These are phyloP conservation scores for Apis cerana DNA, from an alignment of 1,140 invertebrate species.

Conservation along the genomic window DNA sequence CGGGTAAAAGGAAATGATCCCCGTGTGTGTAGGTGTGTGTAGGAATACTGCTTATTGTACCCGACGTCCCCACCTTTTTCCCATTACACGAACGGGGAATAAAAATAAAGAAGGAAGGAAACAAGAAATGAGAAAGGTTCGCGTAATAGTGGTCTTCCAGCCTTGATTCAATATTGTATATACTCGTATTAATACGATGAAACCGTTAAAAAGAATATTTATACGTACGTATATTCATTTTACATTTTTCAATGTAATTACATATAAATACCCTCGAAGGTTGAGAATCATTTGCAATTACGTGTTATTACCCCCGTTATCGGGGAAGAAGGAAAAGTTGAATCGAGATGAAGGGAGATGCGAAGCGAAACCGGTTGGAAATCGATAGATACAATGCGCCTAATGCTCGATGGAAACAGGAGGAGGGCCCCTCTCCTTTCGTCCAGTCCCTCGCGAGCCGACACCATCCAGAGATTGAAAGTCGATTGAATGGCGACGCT, in stretches of 20 bases:
- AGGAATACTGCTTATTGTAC: slow-evolving; percentile 28
- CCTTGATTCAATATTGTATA: neutral
- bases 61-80: slow-evolving; percentile 24
- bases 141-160: neutral
- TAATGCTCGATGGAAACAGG: slow-evolving; percentile 59
- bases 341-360: neutral
- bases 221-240: neutral
- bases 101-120: neutral
- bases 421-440: slow-evolving; percentile 34
- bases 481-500: slow-evolving; percentile 66
- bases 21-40: neutral
- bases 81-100: slow-evolving; percentile 29
- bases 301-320: neutral
- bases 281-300: too few species aligned
- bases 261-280: too few species aligned
- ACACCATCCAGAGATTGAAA: slow-evolving; percentile 68
- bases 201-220: neutral
- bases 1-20: slow-evolving; percentile 35
- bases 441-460: slow-evolving; percentile 42
- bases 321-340: neutral
- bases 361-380: slow-evolving; percentile 14
- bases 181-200: neutral
- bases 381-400: slow-evolving; percentile 62
- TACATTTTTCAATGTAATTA: too few species aligned
- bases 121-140: neutral